A percentile compares a stretch with the other conserved stretches of the same genome.
Conservation (phyloP, 2,797 vertebrate species). For the Intellagama lesueurii region DNA sequence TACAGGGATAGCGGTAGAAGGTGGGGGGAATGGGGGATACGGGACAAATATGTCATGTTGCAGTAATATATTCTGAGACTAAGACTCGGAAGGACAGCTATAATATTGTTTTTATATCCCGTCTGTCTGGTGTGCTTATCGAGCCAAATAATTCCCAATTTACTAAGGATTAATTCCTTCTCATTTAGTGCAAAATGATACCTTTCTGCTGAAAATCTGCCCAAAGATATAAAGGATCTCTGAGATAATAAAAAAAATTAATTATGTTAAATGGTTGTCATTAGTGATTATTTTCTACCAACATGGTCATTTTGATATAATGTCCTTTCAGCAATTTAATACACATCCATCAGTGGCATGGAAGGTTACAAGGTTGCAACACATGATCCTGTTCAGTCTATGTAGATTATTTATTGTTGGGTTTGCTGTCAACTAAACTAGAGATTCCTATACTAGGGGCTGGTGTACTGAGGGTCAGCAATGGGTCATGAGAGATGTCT, state of each 20-base stretch:
- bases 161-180: conserved; percentile 29
- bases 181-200: conserved; percentile 45
- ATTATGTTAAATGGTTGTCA: neutral
- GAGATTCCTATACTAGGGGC: neutral
- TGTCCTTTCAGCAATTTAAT: neutral
- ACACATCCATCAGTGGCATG: neutral
- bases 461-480: neutral
- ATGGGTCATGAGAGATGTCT: neutral
- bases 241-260: neutral
- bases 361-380: conserved; percentile 1
- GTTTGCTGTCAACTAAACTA: neutral
- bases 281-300: conserved; percentile 20
- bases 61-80: conserved; percentile 9
- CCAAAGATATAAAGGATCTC: conserved; percentile 27
- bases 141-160: conserved; percentile 23
- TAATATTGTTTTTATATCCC: neutral
- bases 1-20: neutral
- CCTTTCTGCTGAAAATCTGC: conserved; percentile 13
- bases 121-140: neutral
- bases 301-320: neutral
- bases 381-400: neutral
- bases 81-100: no score
- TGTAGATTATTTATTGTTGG: neutral
- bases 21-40: neutral
- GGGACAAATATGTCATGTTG: neutral